These are phyloP conservation scores for Tetanocera ferruginea DNA, from an alignment of 2,888 invertebrate species.

Conservation along the genomic window DNA sequence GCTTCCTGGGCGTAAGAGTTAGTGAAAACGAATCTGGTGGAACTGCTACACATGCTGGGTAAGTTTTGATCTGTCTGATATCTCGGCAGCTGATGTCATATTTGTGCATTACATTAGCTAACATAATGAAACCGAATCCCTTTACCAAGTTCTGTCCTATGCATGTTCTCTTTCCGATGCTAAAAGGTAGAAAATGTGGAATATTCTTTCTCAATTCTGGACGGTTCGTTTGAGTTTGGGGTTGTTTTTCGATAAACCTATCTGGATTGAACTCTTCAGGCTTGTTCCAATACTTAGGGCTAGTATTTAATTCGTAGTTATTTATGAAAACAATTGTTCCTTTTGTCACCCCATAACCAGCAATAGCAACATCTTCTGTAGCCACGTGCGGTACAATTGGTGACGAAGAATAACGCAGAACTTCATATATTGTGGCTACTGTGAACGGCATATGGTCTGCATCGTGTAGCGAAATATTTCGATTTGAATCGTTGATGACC, in stretches of 20 bases:
- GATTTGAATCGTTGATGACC: conserved; percentile 71
- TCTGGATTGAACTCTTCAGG: conserved; percentile 82
- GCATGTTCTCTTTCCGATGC: conserved; percentile 88
- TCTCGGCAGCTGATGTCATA: conserved; percentile 77
- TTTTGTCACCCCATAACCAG: conserved; percentile 80
- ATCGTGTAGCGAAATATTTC: conserved; percentile 77
- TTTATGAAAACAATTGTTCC: conserved; percentile 88
- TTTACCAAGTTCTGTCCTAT: conserved; percentile 86
- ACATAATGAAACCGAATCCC: conserved; percentile 80
- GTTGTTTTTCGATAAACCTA: conserved; percentile 75
- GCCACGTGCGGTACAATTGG: conserved; percentile 93
- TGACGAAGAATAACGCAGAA: conserved; percentile 83
- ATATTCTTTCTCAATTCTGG: conserved; percentile 72
- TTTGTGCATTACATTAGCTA: conserved; percentile 79
- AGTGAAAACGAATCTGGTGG: conserved; percentile 81
- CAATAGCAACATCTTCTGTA: conserved; percentile 80
- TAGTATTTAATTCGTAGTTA: conserved; percentile 84
- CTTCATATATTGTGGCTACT: conserved; percentile 85
- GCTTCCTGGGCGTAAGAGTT: conserved; percentile 72
- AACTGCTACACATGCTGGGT: conserved; percentile 81
- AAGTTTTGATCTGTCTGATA: conserved; percentile 72
- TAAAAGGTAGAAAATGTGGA: conserved; percentile 86
- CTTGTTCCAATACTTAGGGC: conserved; percentile 79
- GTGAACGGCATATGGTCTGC: conserved; percentile 81
- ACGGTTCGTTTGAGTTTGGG: conserved; percentile 46